phyloP scores from a whole-genome alignment of 2,888 invertebrate genomes.

The Agonopterix subpropinquella region DNA sequence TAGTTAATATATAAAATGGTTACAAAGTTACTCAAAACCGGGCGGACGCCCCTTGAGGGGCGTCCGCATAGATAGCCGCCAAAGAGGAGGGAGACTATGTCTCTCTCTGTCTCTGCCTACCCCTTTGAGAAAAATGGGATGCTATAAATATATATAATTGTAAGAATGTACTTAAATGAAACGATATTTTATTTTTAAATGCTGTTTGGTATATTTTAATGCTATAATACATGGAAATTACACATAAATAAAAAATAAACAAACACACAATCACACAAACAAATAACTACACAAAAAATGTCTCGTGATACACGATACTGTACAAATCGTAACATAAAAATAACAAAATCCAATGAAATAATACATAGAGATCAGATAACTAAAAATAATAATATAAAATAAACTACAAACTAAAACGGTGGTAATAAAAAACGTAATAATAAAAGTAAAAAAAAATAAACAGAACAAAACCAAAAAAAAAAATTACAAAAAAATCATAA shows the following conservation, averaged over 20 bases:
- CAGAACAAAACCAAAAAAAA: constrained; percentile 2
- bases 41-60: too few relatives aligned
- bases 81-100: too few relatives aligned
- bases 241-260: constrained; percentile 1
- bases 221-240: constrained; percentile 4
- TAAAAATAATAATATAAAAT: not conserved
- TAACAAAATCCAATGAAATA: constrained; percentile 9
- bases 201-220: constrained; percentile 7
- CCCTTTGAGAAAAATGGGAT: too few relatives aligned
- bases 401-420: constrained; percentile 1
- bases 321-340: constrained; percentile 16
- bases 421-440: not conserved
- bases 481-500: constrained; percentile 5
- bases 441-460: constrained; percentile 1
- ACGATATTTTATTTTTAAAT: constrained; percentile 1
- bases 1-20: too few relatives aligned
- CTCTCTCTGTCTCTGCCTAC: too few relatives aligned
- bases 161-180: not conserved
- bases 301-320: constrained; percentile 42
- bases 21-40: too few relatives aligned
- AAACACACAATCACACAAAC: constrained; percentile 22
- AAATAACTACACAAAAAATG: constrained; percentile 26
- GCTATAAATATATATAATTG: too few relatives aligned
- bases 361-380: constrained; percentile 9
- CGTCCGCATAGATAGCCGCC: too few relatives aligned